Evolutionary conservation across 2,888 invertebrate species (phyloP).

Genomic region (Agrochola lychnidis): DNA sequence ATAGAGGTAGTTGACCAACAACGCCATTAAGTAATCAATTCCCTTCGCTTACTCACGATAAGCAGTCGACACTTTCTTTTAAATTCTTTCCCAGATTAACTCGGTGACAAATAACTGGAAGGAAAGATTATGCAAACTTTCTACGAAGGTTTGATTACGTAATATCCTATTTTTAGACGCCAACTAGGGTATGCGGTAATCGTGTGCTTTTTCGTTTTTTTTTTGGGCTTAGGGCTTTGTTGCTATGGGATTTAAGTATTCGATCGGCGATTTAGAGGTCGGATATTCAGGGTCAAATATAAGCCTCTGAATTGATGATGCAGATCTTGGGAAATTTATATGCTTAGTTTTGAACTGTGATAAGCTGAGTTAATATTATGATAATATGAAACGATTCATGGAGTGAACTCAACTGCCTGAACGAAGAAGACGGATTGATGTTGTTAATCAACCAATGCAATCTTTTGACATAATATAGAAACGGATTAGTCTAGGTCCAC

Average conservation of each 20-base stretch:
- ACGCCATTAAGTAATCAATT: conserved; percentile 64
- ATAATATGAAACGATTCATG: conserved; percentile 8
- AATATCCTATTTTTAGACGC: conserved; percentile 46
- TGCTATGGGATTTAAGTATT: conserved; percentile 30
- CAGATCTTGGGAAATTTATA: not conserved
- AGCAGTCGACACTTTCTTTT: conserved; percentile 59
- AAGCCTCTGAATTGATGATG: conserved; percentile 16
- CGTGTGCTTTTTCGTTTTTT: too few species aligned
- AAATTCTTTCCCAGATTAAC: conserved; percentile 58
- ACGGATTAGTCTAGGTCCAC: too few species aligned
- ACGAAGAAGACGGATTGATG: not conserved
- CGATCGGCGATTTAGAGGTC: conserved; percentile 20
- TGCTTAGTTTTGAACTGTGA: not conserved
- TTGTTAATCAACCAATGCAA: not conserved
- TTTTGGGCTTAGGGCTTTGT: conserved; percentile 35
- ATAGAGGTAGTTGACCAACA: conserved; percentile 56
- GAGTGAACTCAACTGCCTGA: not conserved
- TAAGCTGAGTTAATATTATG: conserved; percentile 2
- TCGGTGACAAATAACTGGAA: conserved; percentile 52
- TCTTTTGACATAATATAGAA: not conserved
- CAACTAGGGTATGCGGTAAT: conserved; percentile 35
- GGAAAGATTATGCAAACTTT: conserved; percentile 56
- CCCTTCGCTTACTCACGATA: conserved; percentile 53
- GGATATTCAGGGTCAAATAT: conserved; percentile 29
- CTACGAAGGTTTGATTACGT: conserved; percentile 41